These are phyloP conservation scores for Pseudomyrmex pallidus DNA, from an alignment of 1,140 invertebrate genomes.

Conservation along the genomic window DNA sequence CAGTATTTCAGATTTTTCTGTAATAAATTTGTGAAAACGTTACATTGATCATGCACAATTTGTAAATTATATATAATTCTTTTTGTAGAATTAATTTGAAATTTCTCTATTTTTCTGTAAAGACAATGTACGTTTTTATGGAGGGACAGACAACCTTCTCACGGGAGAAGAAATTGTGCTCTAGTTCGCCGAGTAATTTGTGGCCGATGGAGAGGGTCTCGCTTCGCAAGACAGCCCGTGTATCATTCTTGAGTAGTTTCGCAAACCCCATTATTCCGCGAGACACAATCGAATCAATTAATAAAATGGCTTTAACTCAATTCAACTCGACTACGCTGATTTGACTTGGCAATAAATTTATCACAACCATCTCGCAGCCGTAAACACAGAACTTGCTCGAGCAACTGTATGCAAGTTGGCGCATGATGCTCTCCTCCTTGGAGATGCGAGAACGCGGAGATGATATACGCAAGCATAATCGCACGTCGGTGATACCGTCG, in stretches of 20 bases:
- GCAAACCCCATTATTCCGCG: background rate
- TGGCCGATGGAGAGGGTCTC: background rate
- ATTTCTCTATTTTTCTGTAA: too few species aligned
- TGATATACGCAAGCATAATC: constrained; percentile 52
- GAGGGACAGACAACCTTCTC: background rate
- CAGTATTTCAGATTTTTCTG: background rate
- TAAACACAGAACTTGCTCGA: constrained; percentile 44
- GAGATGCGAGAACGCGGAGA: constrained; percentile 14
- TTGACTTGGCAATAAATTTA: constrained; percentile 45
- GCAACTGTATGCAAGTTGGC: constrained; percentile 32
- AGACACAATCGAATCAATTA: constrained; percentile 34
- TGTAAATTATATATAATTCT: too few species aligned
- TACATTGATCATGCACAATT: too few species aligned
- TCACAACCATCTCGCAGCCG: constrained; percentile 27
- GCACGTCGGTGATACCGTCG: constrained; percentile 36
- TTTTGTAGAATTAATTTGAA: too few species aligned
- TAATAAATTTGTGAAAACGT: too few species aligned
- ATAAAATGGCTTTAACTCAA: constrained; percentile 39
- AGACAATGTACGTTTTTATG: background rate
- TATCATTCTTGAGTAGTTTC: constrained; percentile 32
- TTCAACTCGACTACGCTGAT: constrained; percentile 41
- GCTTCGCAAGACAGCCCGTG: background rate
- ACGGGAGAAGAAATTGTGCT: background rate
- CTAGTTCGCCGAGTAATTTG: background rate
- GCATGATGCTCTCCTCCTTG: background rate